A percentile compares a stretch with the other conserved stretches of the same genome.
Evolutionary conservation across 2,888 invertebrate species (phyloP).

Genomic region (Blastobasis adustella): DNA sequence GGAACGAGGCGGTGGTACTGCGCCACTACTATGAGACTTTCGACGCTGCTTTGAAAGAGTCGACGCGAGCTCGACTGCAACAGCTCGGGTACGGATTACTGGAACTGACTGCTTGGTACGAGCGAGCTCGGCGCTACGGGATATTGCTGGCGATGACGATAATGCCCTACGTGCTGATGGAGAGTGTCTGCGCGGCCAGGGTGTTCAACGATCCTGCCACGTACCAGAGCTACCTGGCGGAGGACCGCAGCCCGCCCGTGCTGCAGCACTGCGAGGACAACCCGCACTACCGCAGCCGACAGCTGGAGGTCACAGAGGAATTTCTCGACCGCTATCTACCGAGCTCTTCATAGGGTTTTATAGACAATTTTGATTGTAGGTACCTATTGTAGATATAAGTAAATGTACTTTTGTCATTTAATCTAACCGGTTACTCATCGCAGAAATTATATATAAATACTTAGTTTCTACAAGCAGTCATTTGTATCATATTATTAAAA

Average conservation of each 20-base stretch:
- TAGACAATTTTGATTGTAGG: too few relatives aligned
- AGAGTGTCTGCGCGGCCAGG: constrained; percentile 20
- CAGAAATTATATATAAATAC: too few relatives aligned
- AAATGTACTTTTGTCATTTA: too few relatives aligned
- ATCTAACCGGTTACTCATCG: too few relatives aligned
- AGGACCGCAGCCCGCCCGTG: constrained; percentile 25
- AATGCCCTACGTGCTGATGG: constrained; percentile 32
- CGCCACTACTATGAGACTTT: constrained; percentile 40
- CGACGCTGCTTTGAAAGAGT: constrained; percentile 23
- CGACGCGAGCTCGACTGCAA: constrained; percentile 27
- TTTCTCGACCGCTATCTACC: constrained; percentile 18
- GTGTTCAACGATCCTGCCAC: constrained; percentile 26
- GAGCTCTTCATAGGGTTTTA: neutral
- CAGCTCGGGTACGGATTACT: constrained; percentile 28
- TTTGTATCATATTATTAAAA: too few relatives aligned
- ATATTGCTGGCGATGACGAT: constrained; percentile 16
- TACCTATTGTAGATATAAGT: too few relatives aligned
- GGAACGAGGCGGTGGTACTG: constrained; percentile 31
- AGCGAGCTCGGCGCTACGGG: constrained; percentile 28
- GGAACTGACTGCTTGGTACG: constrained; percentile 28
- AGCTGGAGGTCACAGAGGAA: constrained; percentile 17
- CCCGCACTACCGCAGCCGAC: neutral
- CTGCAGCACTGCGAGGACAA: constrained; percentile 12
- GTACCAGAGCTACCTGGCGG: constrained; percentile 15
- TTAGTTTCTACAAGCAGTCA: too few relatives aligned